Evolutionary conservation across 2,888 invertebrate species (phyloP), one percentile per base, ranked within the genome.

Genomic region (Agrypnus murinus): DNA sequence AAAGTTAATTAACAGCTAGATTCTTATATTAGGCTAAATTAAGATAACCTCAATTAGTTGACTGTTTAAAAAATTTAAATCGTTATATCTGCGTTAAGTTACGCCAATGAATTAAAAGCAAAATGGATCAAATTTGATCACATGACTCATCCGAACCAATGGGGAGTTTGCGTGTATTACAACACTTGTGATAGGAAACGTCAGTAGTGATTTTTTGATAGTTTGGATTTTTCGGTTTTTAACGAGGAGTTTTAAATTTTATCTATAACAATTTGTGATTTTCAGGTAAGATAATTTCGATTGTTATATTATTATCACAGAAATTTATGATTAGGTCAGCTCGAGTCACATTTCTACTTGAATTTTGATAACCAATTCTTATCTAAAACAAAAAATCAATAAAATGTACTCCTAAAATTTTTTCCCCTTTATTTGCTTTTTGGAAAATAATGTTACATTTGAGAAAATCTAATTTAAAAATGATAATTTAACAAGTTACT

Each of bases 91-190:
- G n/a, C n/a, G n/a, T n/a, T 25, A 25, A 6, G 59, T 31, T 31
- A 38, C 63, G 53, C 50, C 63, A 36, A 12, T 62, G 62, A 1
- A 0, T 32, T 46, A n/a, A 43, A 8, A 8, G 10, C 17, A 36
- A 14, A 2, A 0, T 8, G 9, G 55, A 72, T 58, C 38, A 57
- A 59, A 43, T 66, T 65, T 10, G 60, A 73, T 79, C 81, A 81
- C 81, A 80, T 81, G 82, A 75, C 71, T 46, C 19, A 75, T 45
- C 73, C 75, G 75, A 77, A 79, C 82, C 82, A 81, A 83, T 82
- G 69, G 71, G 71, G 67, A 62, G 53, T 65, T 71, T 65, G 77
- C 76, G 78, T 78, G 77, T 77, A 79, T 82, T 82, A 81, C 79
- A 79, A 81, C 79, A 80, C 71, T 77, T 69, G 77, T 73, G 69